These are phyloP conservation scores for Esox lucius DNA, from an alignment of 2,797 vertebrate species.

Conservation along the genomic window DNA sequence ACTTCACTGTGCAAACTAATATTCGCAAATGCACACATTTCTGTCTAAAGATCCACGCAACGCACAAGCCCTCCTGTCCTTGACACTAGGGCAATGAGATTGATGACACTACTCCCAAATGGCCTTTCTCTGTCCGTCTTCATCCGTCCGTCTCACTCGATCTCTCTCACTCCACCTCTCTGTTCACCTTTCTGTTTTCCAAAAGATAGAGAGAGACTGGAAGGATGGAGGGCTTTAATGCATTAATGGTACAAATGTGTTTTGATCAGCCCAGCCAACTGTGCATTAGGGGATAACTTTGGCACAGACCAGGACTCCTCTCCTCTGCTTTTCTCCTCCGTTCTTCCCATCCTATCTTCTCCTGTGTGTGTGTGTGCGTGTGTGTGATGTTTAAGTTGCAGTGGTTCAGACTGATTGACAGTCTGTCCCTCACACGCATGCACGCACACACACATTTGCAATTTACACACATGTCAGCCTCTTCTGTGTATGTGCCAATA, in stretches of 20 bases:
- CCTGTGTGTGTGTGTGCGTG: neutral
- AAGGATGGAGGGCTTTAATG: conserved; percentile 62
- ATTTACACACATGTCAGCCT: neutral
- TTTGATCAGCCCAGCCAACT: conserved; percentile 58
- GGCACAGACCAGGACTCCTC: conserved; percentile 47
- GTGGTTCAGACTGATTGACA: conserved; percentile 5
- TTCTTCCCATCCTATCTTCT: neutral
- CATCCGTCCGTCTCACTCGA: too few relatives aligned
- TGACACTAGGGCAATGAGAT: conserved; percentile 56
- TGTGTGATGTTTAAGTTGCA: neutral
- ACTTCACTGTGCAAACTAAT: neutral
- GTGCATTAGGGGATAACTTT: conserved; percentile 71
- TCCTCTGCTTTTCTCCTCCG: neutral
- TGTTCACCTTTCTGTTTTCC: conserved; percentile 20
- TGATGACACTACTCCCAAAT: conserved; percentile 43
- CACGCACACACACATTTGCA: neutral
- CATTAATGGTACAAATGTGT: conserved; percentile 70
- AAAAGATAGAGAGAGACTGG: conserved; percentile 42
- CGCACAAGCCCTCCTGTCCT: conserved; percentile 54
- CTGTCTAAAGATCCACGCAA: neutral
- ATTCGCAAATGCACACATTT: neutral
- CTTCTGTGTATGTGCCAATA: neutral
- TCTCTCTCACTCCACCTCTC: neutral
- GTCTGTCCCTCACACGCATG: neutral
- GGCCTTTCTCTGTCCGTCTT: neutral